Evolutionary conservation across 2,797 vertebrate genomes (phyloP), one percentile per base, ranked within the genome.

Genomic region (Thunnus albacares): DNA sequence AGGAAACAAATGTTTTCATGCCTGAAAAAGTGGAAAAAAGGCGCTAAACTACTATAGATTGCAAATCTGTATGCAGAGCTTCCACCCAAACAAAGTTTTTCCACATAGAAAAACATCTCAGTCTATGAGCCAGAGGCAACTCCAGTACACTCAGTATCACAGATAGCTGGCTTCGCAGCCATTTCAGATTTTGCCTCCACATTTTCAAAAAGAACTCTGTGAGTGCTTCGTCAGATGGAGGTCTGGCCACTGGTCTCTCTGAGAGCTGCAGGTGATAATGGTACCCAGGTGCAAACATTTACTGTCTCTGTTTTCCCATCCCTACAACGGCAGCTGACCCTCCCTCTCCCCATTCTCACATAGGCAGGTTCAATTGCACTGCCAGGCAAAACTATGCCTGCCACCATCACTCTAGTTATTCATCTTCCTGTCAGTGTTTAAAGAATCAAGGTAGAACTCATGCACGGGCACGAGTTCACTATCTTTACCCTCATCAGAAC

Each of bases 221-320:
- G 67, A 86, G 78, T 57, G 65, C 56, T 72, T 53, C 58, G 77
- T 61, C 33, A 43, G 64, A 61, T 77, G 70, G 68, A 75, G 41
- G 35, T 80, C 73, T 80, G 71, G 61, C 66, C 59, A 64, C 52
- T 59, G 56, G 47, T 73, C 61, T 80, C 26, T 62, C 55, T 28
- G 59, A 74, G 61, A 86, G 62, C 81, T 62, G 83, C 69, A 52
- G 82, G 82, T 85, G 82, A 90, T 87, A 84, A 91, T 82, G 75
- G 78, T 52, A 69, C 83, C 82, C 87, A 84, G 84, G 83, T 88
- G 84, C 75, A 85, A 90, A 84, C 86, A 79, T 75, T 88, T 77
- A 77, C 75, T 59, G 63, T 55, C 78, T 87, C 75, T 57, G 71
- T 77, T 77, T 69, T 79, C 26, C 82, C 72, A 61, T 74, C 64